phyloP scores from a whole-genome alignment of 2,797 vertebrate species.

The Cirrhinus mrigala region DNA sequence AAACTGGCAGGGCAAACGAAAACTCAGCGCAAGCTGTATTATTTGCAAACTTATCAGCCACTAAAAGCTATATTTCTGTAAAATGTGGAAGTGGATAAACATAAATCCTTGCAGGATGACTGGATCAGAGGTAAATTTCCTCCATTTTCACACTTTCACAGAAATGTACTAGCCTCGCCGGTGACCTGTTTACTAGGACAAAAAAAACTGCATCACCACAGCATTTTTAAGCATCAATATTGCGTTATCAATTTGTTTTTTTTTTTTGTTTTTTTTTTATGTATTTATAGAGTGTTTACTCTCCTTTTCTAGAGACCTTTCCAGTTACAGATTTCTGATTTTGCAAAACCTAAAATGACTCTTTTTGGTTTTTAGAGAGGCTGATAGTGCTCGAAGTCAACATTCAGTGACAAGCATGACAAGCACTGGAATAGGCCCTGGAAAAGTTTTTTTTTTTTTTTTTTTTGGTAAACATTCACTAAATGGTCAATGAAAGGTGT shows the following conservation, averaged over 20 bases:
- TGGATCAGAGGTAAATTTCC: constrained; percentile 18
- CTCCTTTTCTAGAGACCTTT: neutral
- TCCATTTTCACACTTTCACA: constrained; percentile 3
- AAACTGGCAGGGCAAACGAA: constrained; percentile 43
- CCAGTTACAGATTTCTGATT: neutral
- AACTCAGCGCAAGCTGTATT: constrained; percentile 25
- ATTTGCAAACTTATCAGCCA: constrained; percentile 38
- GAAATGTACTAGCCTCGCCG: neutral
- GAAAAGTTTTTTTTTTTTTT: neutral
- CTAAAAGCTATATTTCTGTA: constrained; percentile 32
- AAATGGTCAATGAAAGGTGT: neutral
- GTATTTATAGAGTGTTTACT: neutral
- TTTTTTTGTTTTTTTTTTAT: neutral
- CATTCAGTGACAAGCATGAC: neutral
- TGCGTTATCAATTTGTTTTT: no score
- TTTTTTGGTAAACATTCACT: neutral
- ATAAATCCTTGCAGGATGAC: constrained; percentile 36
- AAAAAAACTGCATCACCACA: neutral
- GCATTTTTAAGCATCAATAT: constrained; percentile 6
- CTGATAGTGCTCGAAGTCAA: neutral
- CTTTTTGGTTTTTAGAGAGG: neutral
- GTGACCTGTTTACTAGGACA: constrained; percentile 22
- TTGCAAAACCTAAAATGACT: neutral
- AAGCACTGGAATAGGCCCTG: neutral
- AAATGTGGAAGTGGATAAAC: constrained; percentile 23